Percentiles rank a stretch among this genome's conserved stretches.
Evolutionary conservation across 2,797 vertebrate genomes (phyloP).

Genomic region (Diceros bicornis): DNA sequence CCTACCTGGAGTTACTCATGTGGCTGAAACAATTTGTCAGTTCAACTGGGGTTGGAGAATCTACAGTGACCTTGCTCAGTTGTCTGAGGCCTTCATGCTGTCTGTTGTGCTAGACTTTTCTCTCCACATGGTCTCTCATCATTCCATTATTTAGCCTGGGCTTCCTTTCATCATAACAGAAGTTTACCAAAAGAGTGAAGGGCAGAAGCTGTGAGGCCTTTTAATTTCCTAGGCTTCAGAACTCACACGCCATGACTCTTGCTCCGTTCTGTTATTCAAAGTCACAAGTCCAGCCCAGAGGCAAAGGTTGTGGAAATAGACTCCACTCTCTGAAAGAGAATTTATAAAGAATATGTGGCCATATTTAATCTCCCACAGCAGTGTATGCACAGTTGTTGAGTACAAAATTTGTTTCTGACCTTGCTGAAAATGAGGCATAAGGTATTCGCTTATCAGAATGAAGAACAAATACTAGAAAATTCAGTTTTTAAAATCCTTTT

Average conservation of each 20-base stretch:
- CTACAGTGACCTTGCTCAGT: not conserved
- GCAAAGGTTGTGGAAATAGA: not conserved
- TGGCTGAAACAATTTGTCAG: not conserved
- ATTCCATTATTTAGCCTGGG: not conserved
- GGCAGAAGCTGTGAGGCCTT: not conserved
- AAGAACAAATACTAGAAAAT: not conserved
- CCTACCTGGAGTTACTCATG: not conserved
- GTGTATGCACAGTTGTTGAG: not conserved
- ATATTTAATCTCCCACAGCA: not conserved
- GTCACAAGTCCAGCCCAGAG: not conserved
- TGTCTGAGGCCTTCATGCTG: not conserved
- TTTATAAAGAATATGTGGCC: not conserved
- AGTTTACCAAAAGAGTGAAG: slow-evolving; percentile 1
- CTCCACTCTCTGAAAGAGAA: not conserved
- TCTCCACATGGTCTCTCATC: not conserved
- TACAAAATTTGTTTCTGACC: not conserved
- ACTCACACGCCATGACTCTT: not conserved
- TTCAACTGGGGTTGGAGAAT: not conserved
- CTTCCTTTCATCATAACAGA: not conserved
- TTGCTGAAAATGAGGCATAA: not conserved
- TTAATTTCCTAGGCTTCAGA: not conserved
- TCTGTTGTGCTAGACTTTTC: not conserved
- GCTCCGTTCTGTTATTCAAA: not conserved
- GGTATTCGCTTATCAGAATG: not conserved
- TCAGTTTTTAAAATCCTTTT: not conserved